Evolutionary conservation across 2,113 vertebrate genomes (phyloP).

Genomic region (Piprites chloris): DNA sequence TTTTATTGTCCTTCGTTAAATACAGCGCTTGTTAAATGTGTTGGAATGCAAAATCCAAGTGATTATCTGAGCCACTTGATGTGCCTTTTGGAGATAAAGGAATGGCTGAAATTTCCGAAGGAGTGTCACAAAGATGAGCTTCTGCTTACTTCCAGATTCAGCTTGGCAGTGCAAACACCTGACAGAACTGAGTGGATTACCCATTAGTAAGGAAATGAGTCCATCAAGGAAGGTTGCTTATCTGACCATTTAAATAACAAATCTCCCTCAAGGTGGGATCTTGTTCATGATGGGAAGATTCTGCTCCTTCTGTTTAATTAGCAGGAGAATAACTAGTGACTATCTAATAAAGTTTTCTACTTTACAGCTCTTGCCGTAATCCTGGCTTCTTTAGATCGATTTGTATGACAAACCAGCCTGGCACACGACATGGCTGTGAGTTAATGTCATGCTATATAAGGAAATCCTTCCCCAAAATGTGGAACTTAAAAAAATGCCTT

Average conservation of each 20-base stretch:
- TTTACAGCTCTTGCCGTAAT: background rate
- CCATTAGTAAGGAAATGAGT: background rate
- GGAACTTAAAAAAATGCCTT: background rate
- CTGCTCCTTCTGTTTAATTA: background rate
- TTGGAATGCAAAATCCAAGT: background rate
- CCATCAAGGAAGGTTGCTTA: background rate
- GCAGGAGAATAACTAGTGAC: background rate
- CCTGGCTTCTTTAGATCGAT: background rate
- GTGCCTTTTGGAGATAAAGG: slow-evolving; percentile 18
- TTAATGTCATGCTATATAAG: background rate
- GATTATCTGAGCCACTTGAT: background rate
- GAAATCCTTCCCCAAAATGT: background rate
- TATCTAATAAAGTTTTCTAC: background rate
- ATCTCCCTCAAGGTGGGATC: background rate
- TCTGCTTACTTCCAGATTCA: background rate
- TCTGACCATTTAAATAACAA: background rate
- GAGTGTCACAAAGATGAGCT: background rate
- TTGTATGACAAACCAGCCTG: background rate
- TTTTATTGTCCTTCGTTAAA: background rate
- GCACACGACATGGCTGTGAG: background rate
- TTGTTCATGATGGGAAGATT: background rate
- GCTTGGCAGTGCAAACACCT: background rate
- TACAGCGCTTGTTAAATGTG: background rate
- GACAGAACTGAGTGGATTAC: background rate
- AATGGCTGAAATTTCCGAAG: background rate